Evolutionary conservation across 2,113 vertebrate species (phyloP).

Genomic region (Phoenicopterus ruber): DNA sequence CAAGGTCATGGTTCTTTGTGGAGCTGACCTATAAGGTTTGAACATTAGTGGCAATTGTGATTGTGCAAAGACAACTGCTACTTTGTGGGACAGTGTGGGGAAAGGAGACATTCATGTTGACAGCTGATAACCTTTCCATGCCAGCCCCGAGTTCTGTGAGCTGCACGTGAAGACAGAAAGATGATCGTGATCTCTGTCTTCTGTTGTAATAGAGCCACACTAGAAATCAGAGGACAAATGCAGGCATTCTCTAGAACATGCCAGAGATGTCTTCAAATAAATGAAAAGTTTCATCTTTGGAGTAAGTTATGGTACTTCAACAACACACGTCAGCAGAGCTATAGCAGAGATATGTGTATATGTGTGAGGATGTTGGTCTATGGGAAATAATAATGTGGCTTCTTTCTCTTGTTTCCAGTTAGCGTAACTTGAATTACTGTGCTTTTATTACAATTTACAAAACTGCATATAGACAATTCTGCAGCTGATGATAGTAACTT

Average conservation of each 20-base stretch:
- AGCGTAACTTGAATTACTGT: not conserved
- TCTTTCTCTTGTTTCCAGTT: not conserved
- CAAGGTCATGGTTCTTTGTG: not conserved
- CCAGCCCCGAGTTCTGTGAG: not conserved
- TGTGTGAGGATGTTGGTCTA: not conserved
- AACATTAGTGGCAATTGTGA: not conserved
- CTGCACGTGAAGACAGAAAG: not conserved
- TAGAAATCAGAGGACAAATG: not conserved
- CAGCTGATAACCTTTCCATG: not conserved
- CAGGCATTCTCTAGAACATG: not conserved
- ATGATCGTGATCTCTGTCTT: not conserved
- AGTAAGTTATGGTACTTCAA: not conserved
- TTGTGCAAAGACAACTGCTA: not conserved
- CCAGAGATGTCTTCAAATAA: not conserved
- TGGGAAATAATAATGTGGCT: not conserved
- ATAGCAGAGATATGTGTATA: fast-evolving
- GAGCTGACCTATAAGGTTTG: not conserved
- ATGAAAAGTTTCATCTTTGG: not conserved
- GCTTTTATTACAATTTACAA: not conserved
- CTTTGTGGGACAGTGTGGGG: not conserved
- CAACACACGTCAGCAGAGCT: not conserved
- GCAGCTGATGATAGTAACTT: not conserved
- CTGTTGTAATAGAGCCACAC: not conserved
- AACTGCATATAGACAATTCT: not conserved
- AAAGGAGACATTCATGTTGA: not conserved